Percentiles rank a stretch among this genome's conserved stretches.
Conservation (phyloP, 2,113 vertebrate species). For the Hystrix cristata region DNA sequence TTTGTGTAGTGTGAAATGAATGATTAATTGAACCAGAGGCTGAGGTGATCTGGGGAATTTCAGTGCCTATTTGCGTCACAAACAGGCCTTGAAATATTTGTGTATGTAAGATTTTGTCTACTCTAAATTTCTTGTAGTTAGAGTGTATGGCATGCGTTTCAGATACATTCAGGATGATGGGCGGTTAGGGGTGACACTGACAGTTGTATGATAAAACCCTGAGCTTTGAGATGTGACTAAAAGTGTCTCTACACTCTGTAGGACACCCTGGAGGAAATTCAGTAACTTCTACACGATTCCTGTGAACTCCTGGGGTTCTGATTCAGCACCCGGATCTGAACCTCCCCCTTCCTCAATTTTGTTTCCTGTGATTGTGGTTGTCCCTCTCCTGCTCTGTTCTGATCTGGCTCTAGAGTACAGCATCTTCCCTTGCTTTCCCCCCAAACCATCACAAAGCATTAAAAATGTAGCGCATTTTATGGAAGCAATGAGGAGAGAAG, state of each 20-base stretch:
- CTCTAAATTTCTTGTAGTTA: not conserved
- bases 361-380: not conserved
- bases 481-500: not conserved
- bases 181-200: not conserved
- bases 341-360: not conserved
- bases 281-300: not conserved
- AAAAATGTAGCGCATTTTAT: not conserved
- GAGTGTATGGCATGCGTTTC: not conserved
- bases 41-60: not conserved
- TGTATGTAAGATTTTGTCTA: not conserved
- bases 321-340: not conserved
- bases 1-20: not conserved
- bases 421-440: not conserved
- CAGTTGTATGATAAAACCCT: not conserved
- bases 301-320: not conserved
- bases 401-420: not conserved
- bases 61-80: not conserved
- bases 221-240: not conserved
- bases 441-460: not conserved
- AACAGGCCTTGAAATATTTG: not conserved
- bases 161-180: not conserved
- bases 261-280: not conserved
- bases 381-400: not conserved
- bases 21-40: not conserved
- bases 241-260: not conserved